Conservation (phyloP, 2,797 vertebrate genomes). For the Vespertilio murinus region DNA sequence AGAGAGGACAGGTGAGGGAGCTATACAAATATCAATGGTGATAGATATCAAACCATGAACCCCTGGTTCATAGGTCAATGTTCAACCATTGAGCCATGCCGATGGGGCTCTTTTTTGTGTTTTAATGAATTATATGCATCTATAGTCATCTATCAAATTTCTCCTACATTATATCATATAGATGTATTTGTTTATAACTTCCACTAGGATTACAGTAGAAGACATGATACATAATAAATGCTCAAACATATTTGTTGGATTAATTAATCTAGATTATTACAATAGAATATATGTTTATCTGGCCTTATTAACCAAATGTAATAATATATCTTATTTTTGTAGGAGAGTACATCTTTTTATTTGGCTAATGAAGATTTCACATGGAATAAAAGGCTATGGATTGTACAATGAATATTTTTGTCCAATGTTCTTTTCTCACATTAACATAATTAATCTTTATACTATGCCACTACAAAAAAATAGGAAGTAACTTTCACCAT, state of each 20-base stretch:
- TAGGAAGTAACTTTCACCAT: too few relatives aligned
- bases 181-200: background rate
- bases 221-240: background rate
- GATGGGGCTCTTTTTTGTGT: background rate
- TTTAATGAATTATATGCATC: background rate
- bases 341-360: background rate
- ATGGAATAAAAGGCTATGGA: background rate
- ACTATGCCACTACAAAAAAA: too few relatives aligned
- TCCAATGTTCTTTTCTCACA: background rate
- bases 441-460: too few relatives aligned
- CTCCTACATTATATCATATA: background rate
- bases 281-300: background rate
- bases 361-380: background rate
- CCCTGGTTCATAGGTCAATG: too few relatives aligned
- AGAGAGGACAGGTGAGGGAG: too few relatives aligned
- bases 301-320: background rate
- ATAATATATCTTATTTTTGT: background rate
- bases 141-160: background rate
- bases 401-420: background rate
- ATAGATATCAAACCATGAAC: too few relatives aligned
- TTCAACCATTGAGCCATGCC: too few relatives aligned
- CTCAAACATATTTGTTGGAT: background rate
- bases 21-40: too few relatives aligned
- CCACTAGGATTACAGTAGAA: background rate
- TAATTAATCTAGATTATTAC: background rate